Conservation (phyloP, 2,113 vertebrate species). For the Accipiter cooperii region DNA sequence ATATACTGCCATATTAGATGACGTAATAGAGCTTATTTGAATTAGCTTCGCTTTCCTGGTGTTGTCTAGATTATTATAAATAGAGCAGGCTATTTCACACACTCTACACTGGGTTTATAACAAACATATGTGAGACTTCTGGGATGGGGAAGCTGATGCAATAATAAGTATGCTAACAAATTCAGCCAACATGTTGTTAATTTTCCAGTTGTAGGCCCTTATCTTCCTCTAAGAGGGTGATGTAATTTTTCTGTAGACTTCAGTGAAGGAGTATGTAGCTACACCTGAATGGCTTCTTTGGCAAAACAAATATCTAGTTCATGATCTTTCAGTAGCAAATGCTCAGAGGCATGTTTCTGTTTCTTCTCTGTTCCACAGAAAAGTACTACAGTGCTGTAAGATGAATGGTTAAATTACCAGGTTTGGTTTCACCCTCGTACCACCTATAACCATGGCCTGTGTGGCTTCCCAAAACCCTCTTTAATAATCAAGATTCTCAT, state of each 20-base stretch:
- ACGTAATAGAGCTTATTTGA: background rate
- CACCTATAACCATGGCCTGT: background rate
- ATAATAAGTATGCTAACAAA: background rate
- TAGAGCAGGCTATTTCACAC: background rate
- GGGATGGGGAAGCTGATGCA: background rate
- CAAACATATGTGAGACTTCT: background rate
- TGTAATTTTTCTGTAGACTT: background rate
- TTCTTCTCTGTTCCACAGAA: background rate
- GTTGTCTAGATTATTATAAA: background rate
- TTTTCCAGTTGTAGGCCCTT: background rate
- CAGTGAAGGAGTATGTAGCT: background rate
- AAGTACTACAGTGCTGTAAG: background rate
- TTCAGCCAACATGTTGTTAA: background rate
- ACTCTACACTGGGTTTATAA: background rate
- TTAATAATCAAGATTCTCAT: background rate
- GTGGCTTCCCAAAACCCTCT: background rate
- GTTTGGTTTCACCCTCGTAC: background rate
- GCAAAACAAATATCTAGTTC: background rate
- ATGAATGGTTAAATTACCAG: background rate
- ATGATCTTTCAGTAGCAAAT: background rate
- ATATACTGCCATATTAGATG: background rate
- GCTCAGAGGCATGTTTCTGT: background rate
- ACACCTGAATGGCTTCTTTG: background rate
- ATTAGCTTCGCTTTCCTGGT: background rate
- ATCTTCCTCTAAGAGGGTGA: background rate